Base-by-base conservation (phyloP, 1,140 invertebrate species). In the Solenopsis invicta region DNA sequence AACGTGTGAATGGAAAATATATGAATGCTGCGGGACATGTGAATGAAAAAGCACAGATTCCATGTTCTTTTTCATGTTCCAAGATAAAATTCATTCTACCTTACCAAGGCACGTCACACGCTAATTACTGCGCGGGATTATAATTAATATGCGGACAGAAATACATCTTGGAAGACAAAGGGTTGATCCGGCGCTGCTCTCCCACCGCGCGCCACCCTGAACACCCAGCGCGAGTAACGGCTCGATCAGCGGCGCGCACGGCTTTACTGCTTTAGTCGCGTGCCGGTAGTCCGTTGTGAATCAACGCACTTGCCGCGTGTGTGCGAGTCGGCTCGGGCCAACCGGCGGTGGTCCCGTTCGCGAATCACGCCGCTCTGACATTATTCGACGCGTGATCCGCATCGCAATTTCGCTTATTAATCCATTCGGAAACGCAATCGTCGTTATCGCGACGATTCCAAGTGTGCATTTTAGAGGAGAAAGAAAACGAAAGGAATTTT, bases 181-280 rank as follows among this genome's bases (percentile, higher is more conserved):
- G 21, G 48, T 29, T 41, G 37, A 24, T 8, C 13, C 54, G 56
- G 10, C 41, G 24, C 10, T 64, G 41, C n/a, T 24, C 59, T 56
- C 59, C 78, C 78, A 69, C 78, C 34, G 29, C 34, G 29, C 66
- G 29, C n/a, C 21, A 18, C 5, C 29, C 16, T 18, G 41, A 54
- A 24, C 66, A 34, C n/a, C 34, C 34, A 48, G 41, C 67, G 71
- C 69, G 41, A 52, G 82, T 85, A 74, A 88, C 78, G 87, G 82
- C 62, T 37, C 81, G 81, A 87, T 89, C 72, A 64, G 56, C 84
- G 76, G 45, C 56, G 87, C 64, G 69, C 85, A 81, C 76, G 56
- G 85, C 59, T 66, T 92, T 91, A 81, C 76, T 50, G 85, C 59
- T 66, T 92, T 91, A 92, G 88, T 92, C 89, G 87, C 90, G 88